Conservation (phyloP, 1,140 invertebrate species). For the Glomeris maerens region DNA sequence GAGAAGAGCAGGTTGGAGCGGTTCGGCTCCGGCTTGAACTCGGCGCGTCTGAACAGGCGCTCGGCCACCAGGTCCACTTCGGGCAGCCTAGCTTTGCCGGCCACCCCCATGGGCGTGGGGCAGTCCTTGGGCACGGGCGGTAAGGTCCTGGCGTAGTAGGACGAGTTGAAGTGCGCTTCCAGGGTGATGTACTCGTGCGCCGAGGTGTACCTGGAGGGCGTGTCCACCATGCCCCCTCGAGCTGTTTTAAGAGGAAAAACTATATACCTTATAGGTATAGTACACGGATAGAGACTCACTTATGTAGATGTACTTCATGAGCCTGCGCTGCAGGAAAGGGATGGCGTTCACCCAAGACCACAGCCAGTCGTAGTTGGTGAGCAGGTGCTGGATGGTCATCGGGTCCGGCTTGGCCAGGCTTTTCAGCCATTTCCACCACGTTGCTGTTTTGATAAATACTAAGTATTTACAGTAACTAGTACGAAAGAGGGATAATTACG, state of each 20-base stretch:
- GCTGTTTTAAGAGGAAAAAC: conserved; percentile 19
- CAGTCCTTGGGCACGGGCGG: conserved; percentile 32
- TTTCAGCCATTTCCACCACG: conserved; percentile 21
- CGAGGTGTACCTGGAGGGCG: conserved; percentile 25
- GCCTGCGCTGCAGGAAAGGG: conserved; percentile 18
- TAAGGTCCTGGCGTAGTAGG: conserved; percentile 27
- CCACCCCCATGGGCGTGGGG: conserved; percentile 32
- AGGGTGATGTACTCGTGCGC: conserved; percentile 27
- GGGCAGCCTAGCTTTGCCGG: conserved; percentile 6
- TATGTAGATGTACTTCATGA: conserved; percentile 27
- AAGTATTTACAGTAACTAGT: not conserved
- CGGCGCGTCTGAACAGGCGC: conserved; percentile 28
- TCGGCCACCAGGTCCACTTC: conserved; percentile 20
- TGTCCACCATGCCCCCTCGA: conserved; percentile 27
- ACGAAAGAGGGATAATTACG: conserved; percentile 22
- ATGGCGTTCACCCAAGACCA: conserved; percentile 27
- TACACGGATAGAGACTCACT: conserved; percentile 21
- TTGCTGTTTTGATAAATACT: conserved; percentile 18
- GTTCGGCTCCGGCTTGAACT: conserved; percentile 31
- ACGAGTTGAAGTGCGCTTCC: conserved; percentile 27
- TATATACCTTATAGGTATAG: not conserved
- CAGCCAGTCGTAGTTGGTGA: conserved; percentile 24
- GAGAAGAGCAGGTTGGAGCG: conserved; percentile 32
- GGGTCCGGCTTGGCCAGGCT: conserved; percentile 22
- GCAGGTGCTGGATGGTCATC: conserved; percentile 21